Conservation (phyloP, 2,797 vertebrate genomes). For the Podarcis lilfordi region DNA sequence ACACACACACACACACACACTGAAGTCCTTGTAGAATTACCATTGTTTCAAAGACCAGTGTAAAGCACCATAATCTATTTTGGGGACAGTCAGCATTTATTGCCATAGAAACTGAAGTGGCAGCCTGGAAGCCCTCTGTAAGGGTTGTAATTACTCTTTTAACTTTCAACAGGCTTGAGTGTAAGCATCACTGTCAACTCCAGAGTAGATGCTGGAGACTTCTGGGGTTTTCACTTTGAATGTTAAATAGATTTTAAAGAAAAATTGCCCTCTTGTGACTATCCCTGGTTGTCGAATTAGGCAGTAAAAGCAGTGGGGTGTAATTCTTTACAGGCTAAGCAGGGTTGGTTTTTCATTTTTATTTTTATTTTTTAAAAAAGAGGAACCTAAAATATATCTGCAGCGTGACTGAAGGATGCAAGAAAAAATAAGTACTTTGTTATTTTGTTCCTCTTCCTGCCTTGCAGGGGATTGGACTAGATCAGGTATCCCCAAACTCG, state of each 20-base stretch:
- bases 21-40: slow-evolving; percentile 48
- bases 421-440: background rate
- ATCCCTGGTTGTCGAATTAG: background rate
- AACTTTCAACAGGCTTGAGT: slow-evolving; percentile 52
- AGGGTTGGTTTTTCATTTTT: background rate
- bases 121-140: slow-evolving; percentile 61
- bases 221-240: background rate
- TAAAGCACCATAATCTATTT: slow-evolving; percentile 48
- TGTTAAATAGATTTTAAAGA: slow-evolving; percentile 25
- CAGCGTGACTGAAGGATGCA: background rate
- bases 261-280: background rate
- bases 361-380: background rate
- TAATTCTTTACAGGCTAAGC: background rate
- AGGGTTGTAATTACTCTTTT: slow-evolving; percentile 67
- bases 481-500: no score
- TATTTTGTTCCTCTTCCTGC: background rate
- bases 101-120: slow-evolving; percentile 70
- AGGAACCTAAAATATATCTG: background rate
- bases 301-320: background rate
- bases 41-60: slow-evolving; percentile 42
- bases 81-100: slow-evolving; percentile 63
- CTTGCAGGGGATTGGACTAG: no score
- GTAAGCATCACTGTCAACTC: slow-evolving; percentile 35
- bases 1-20: background rate
- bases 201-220: slow-evolving; percentile 1